Percentiles rank a stretch among this genome's conserved stretches.
Conservation (phyloP, 2,888 invertebrate species). For the Ceriagrion tenellum region DNA sequence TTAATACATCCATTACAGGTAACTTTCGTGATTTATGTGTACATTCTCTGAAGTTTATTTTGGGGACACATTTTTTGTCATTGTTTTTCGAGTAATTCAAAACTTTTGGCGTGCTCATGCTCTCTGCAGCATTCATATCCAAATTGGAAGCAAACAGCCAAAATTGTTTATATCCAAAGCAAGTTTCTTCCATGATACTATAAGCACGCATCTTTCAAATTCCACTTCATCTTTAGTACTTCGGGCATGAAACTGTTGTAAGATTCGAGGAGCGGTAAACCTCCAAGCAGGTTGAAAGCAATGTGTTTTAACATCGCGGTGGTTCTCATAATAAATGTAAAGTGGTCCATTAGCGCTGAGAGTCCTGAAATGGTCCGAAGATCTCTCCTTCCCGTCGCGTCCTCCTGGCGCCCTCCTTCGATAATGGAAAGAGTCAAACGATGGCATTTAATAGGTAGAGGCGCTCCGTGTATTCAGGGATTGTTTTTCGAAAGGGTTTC, state of each 20-base stretch:
- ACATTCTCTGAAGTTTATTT: too few species aligned
- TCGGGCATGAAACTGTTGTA: neutral
- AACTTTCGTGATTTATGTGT: too few species aligned
- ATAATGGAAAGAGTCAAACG: conserved; percentile 4
- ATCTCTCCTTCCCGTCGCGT: neutral
- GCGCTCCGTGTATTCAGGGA: neutral
- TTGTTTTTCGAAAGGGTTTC: neutral
- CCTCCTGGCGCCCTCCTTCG: too few species aligned
- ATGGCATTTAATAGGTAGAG: conserved; percentile 4
- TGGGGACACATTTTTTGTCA: too few species aligned
- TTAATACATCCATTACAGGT: too few species aligned
- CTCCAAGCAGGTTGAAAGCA: neutral
- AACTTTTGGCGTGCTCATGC: too few species aligned
- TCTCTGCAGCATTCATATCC: too few species aligned
- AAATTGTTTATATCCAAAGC: neutral
- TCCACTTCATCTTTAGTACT: neutral
- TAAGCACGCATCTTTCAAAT: neutral
- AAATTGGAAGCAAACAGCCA: too few species aligned
- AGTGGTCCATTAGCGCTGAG: conserved; percentile 9
- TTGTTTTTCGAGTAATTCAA: too few species aligned
- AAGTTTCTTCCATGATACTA: neutral
- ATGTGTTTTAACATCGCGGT: neutral
- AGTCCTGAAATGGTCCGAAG: neutral
- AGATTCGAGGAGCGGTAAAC: neutral
- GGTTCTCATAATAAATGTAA: conserved; percentile 4